These are phyloP conservation scores for Sterrhoptilus dennistouni DNA, from an alignment of 2,113 vertebrate genomes.

Conservation along the genomic window DNA sequence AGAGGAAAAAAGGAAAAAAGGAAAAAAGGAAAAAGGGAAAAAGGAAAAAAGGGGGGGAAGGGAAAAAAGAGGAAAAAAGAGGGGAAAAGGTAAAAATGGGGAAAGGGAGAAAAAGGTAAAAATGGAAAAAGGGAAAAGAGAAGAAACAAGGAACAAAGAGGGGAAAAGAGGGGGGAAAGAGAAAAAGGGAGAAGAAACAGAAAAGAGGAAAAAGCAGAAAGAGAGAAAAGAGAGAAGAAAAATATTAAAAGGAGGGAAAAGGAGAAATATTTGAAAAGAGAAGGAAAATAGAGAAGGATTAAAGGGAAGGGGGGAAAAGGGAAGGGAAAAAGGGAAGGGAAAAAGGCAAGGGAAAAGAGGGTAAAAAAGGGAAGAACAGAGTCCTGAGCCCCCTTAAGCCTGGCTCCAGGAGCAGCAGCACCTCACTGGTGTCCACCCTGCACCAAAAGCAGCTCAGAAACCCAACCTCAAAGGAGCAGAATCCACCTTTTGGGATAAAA, in stretches of 20 bases:
- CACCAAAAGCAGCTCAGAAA: neutral
- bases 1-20: no score
- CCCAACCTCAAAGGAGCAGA: neutral
- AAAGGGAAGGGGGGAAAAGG: neutral
- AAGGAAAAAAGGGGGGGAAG: no score
- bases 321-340: accelerated
- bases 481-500: neutral
- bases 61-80: neutral
- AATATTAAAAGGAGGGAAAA: neutral
- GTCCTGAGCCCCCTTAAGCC: accelerated
- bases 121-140: accelerated
- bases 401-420: neutral
- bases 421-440: neutral
- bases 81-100: accelerated
- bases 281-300: neutral
- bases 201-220: neutral
- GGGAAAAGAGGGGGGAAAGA: neutral
- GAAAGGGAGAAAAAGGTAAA: no score
- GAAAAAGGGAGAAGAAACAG: neutral
- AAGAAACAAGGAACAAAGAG: neutral
- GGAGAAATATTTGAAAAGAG: neutral
- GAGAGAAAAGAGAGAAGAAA: neutral
- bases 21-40: neutral
- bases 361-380: neutral
- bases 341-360: neutral